phyloP scores from a whole-genome alignment of 2,888 invertebrate genomes.

The Phortica okadai region DNA sequence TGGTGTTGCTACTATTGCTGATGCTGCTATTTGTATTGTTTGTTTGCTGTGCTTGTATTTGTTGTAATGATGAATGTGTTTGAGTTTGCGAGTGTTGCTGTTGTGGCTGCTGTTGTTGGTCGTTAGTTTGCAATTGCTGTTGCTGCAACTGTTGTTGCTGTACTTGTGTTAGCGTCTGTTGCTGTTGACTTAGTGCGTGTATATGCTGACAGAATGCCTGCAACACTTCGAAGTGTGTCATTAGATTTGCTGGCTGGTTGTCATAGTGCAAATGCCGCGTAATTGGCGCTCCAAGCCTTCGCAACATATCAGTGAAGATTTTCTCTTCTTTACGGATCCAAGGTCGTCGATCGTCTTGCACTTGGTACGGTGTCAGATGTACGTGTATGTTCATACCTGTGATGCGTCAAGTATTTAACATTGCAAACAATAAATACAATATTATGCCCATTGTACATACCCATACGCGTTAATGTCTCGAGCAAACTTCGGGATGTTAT shows the following conservation, averaged over 20 bases:
- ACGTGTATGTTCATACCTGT: slow-evolving; percentile 84
- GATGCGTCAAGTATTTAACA: neutral
- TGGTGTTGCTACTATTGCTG: slow-evolving; percentile 41
- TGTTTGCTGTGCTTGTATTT: slow-evolving; percentile 50
- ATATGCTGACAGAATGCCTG: slow-evolving; percentile 79
- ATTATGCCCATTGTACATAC: slow-evolving; percentile 76
- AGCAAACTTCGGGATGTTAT: slow-evolving; percentile 86
- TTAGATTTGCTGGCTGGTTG: slow-evolving; percentile 78
- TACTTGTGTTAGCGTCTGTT: slow-evolving; percentile 37
- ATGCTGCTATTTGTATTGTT: slow-evolving; percentile 54
- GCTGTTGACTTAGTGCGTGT: slow-evolving; percentile 72
- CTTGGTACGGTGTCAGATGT: slow-evolving; percentile 94
- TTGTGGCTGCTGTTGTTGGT: slow-evolving; percentile 51
- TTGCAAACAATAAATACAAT: neutral
- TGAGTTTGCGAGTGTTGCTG: slow-evolving; percentile 49
- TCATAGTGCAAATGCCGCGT: slow-evolving; percentile 81
- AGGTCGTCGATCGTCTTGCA: slow-evolving; percentile 85
- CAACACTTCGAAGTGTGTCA: slow-evolving; percentile 87
- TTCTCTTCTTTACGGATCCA: slow-evolving; percentile 92
- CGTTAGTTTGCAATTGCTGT: slow-evolving; percentile 56
- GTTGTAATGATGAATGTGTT: slow-evolving; percentile 40
- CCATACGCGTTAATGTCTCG: slow-evolving; percentile 83
- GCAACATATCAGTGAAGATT: slow-evolving; percentile 83
- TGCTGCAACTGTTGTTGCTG: slow-evolving; percentile 56
- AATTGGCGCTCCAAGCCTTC: slow-evolving; percentile 82